Base-by-base conservation (phyloP, 2,888 invertebrate species). In the Silvanus unidentatus region DNA sequence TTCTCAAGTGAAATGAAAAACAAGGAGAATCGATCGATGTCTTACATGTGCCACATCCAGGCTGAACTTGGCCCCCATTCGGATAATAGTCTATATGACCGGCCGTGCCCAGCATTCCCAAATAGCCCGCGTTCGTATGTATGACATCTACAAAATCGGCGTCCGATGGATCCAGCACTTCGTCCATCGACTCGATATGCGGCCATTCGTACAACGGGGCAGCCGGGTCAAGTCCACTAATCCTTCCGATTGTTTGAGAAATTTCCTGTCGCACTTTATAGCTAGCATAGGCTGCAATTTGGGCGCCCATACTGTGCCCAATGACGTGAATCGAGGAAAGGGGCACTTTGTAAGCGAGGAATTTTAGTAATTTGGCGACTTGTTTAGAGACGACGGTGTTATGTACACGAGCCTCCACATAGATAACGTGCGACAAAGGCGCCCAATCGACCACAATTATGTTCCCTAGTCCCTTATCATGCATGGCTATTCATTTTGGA, bases 21-120 rank as follows among this genome's bases (percentile, higher is more conserved):
- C n/a, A n/a, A n/a, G n/a, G n/a, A n/a, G n/a, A n/a, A n/a, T n/a
- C n/a, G n/a, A n/a, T n/a, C n/a, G n/a, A n/a, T n/a, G n/a, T n/a
- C 59, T 63, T 57, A 66, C 68, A 64, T 39, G 54, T 55, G 6
- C 47, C 48, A 51, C 81, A 82, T 1, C 78, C 80, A 1, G 77
- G 77, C 55, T 81, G 81, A 1, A 60, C 55, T 53, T 70, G 64
- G 2, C 81, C 81, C 1, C 81, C 81, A 54, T 81, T 80, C 3
- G 78, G 75, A 64, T 79, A 81, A 62, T 77, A 79, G 63, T 82
- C 81, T 1, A 77, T 72, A 54, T 80, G 71, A 15, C 75, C 76
- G 55, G 72, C 59, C 2, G 72, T 68, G 34, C 62, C 64, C 13
- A 69, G 60, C 45, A 71, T 64, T 1, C 75, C 75, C 45, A 74